Evolutionary conservation across 2,113 vertebrate genomes (phyloP).

Genomic region (Nestor notabilis): DNA sequence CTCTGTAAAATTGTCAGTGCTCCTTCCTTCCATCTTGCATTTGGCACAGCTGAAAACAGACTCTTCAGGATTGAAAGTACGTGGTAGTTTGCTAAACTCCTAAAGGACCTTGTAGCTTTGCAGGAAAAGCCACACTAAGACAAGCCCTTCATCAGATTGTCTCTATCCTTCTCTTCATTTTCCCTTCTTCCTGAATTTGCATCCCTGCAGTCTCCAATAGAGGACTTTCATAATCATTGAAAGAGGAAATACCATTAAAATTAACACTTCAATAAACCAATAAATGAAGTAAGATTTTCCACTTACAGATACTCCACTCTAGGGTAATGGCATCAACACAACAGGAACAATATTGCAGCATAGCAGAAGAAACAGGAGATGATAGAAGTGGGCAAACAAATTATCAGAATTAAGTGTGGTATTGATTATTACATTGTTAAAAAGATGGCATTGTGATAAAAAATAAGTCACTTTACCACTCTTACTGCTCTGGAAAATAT

Average conservation of each 20-base stretch:
- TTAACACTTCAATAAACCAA: neutral
- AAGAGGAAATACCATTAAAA: neutral
- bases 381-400: neutral
- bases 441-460: neutral
- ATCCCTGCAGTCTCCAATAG: neutral
- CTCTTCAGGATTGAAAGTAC: neutral
- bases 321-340: neutral
- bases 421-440: neutral
- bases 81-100: neutral
- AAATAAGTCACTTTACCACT: neutral
- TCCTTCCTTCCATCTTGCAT: neutral
- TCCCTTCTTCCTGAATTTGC: neutral
- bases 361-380: neutral
- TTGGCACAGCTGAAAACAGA: neutral
- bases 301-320: neutral
- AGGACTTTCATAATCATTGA: neutral
- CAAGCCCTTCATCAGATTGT: neutral
- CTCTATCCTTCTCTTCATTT: neutral
- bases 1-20: neutral
- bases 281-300: neutral
- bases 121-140: neutral
- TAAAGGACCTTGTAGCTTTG: neutral
- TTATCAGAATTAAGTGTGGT: neutral
- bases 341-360: conserved; percentile 3
- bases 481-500: neutral